Conservation (phyloP, 2,797 vertebrate genomes). For the Chelonia mydas region DNA sequence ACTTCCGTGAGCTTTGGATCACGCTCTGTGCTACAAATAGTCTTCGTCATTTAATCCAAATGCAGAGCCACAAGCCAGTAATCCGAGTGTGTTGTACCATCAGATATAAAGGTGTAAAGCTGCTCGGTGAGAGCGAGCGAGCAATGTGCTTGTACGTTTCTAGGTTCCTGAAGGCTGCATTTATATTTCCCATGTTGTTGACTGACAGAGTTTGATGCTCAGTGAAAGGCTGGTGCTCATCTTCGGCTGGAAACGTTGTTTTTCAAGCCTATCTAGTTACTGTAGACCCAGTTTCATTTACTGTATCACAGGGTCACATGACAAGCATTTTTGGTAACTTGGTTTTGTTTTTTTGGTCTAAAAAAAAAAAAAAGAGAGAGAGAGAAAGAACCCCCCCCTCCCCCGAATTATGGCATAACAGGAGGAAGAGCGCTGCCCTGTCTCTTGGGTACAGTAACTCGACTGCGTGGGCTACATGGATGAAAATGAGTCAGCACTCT, state of each 20-base stretch:
- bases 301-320: conserved; percentile 76
- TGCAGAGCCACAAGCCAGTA: not conserved
- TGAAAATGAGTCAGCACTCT: conserved; percentile 88
- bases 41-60: not conserved
- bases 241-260: conserved; percentile 52
- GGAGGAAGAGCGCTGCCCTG: conserved; percentile 16
- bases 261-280: conserved; percentile 78
- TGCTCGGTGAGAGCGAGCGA: not conserved
- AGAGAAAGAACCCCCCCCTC: not conserved
- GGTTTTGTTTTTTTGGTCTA: not conserved
- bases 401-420: conserved; percentile 63
- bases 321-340: conserved; percentile 72
- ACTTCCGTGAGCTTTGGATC: not conserved
- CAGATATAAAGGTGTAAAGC: not conserved
- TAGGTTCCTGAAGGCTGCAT: not conserved
- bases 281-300: conserved; percentile 82
- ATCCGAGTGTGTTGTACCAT: not conserved
- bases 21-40: not conserved
- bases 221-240: not conserved
- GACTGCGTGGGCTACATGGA: conserved; percentile 82
- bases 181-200: not conserved
- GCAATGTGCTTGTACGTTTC: not conserved
- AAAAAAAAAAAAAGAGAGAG: conserved; percentile 24
- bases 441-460: conserved; percentile 77
- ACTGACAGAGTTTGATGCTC: not conserved